Conservation (phyloP, 2,113 vertebrate species). For the Chunga burmeisteri region DNA sequence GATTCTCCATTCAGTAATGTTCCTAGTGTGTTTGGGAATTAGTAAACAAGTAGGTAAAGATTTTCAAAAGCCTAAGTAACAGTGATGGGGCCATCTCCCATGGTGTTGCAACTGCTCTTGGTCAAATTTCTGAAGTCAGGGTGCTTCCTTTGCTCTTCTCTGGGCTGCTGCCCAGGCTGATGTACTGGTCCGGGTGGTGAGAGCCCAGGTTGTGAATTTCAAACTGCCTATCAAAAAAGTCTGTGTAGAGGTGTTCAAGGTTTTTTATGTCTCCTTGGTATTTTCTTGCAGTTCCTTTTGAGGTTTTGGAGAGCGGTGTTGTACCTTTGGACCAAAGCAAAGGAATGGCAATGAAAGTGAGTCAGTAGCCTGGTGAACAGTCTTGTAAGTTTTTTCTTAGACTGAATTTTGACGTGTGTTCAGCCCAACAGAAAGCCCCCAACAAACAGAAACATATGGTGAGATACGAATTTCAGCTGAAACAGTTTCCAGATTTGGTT, state of each 20-base stretch:
- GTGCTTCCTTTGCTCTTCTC: neutral
- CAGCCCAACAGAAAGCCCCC: neutral
- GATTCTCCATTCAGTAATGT: neutral
- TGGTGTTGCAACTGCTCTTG: neutral
- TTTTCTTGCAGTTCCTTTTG: neutral
- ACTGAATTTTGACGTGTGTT: neutral
- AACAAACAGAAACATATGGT: neutral
- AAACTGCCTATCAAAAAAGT: neutral
- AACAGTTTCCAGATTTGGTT: neutral
- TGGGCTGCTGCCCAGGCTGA: neutral
- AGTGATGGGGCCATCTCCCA: neutral
- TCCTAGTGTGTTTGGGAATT: neutral
- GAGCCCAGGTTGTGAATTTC: neutral
- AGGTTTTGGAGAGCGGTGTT: neutral
- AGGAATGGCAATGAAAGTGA: neutral
- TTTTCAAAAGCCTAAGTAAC: neutral
- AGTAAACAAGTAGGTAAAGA: neutral
- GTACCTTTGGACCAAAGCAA: neutral
- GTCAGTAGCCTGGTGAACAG: neutral
- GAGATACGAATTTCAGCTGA: neutral
- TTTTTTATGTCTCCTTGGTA: neutral
- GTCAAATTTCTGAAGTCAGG: neutral
- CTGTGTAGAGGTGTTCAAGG: neutral
- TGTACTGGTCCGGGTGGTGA: neutral
- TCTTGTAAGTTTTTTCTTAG: neutral